These are phyloP conservation scores for Plagiodera versicolora DNA, from an alignment of 2,888 invertebrate genomes.

Conservation along the genomic window DNA sequence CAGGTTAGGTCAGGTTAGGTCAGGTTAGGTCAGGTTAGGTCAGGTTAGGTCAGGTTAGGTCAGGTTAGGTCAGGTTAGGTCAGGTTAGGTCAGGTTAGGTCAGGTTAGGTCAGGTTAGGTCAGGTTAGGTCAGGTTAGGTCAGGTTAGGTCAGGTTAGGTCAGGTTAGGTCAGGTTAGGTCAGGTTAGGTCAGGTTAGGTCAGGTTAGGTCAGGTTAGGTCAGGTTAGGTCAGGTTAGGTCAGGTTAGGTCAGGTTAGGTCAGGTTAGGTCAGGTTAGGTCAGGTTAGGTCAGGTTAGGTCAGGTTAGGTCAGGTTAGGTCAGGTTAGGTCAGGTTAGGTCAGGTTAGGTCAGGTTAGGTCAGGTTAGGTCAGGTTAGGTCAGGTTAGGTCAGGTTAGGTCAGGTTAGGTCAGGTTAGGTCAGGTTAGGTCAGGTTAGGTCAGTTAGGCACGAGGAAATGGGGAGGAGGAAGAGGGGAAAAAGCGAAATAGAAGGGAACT, in stretches of 20 bases:
- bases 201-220: no score
- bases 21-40: no score
- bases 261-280: slow-evolving; percentile 25
- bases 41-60: no score
- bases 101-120: not conserved
- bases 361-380: slow-evolving; percentile 30
- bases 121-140: slow-evolving; percentile 11
- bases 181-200: no score
- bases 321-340: slow-evolving; percentile 22
- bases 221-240: not conserved
- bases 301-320: slow-evolving; percentile 25
- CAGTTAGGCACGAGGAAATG: no score
- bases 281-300: slow-evolving; percentile 10
- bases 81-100: no score
- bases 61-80: no score
- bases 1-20: no score
- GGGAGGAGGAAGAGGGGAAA: no score
- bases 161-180: slow-evolving; percentile 29
- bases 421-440: slow-evolving; percentile 26
- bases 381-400: slow-evolving; percentile 29
- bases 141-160: slow-evolving; percentile 25
- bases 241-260: slow-evolving; percentile 1
- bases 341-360: slow-evolving; percentile 30
- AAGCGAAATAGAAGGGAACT: no score
- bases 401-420: slow-evolving; percentile 29